These are phyloP conservation scores for Diplogasteroides magnus DNA, from an alignment of 1,140 invertebrate genomes.

Conservation along the genomic window DNA sequence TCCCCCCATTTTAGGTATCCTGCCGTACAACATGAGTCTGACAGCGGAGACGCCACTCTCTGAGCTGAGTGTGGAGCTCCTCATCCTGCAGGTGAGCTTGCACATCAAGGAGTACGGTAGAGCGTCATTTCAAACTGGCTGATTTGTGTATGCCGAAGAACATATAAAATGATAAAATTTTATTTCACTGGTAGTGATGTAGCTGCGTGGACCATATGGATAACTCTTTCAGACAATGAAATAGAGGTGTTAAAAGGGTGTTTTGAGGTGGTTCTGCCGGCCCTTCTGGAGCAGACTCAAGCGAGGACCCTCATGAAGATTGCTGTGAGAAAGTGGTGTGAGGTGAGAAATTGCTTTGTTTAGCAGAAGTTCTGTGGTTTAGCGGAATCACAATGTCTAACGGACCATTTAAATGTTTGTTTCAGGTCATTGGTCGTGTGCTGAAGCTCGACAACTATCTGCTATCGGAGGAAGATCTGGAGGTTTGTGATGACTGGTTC, in stretches of 20 bases:
- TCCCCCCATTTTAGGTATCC: slow-evolving; percentile 5
- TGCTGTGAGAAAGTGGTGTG: slow-evolving; percentile 80
- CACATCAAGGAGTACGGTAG: no score
- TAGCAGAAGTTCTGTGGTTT: not conserved
- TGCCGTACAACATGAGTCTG: slow-evolving; percentile 77
- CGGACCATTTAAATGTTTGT: slow-evolving; percentile 2
- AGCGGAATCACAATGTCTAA: not conserved
- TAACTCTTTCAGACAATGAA: slow-evolving; percentile 23
- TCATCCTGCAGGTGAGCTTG: slow-evolving; percentile 79
- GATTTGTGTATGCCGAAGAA: no score
- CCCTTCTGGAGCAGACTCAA: slow-evolving; percentile 88
- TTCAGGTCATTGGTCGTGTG: slow-evolving; percentile 12
- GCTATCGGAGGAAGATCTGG: slow-evolving; percentile 29
- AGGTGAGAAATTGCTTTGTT: slow-evolving; percentile 61
- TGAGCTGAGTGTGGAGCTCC: slow-evolving; percentile 84
- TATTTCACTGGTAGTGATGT: no score
- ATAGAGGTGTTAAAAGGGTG: slow-evolving; percentile 17
- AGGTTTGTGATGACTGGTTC: no score
- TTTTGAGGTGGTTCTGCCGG: slow-evolving; percentile 81
- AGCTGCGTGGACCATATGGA: no score
- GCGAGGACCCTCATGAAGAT: slow-evolving; percentile 85
- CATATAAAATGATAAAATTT: no score
- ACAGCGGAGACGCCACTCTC: slow-evolving; percentile 69
- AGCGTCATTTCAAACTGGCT: no score
- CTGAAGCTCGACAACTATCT: slow-evolving; percentile 28